Conservation (phyloP, 2,888 invertebrate genomes). For the Lissonota sp. region DNA sequence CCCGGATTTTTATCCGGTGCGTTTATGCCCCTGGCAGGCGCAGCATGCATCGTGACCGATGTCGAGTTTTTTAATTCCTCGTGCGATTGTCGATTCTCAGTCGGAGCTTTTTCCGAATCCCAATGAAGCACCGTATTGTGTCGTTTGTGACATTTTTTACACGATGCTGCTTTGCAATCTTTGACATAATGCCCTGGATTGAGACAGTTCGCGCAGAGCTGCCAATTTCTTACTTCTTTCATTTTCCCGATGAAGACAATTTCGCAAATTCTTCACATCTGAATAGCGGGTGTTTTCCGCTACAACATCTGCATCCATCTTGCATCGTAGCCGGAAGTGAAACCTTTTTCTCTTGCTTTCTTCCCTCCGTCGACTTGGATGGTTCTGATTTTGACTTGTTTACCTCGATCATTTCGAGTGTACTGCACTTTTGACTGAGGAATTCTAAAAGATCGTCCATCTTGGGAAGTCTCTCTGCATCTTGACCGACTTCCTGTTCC, state of each 20-base stretch:
- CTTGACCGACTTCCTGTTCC: constrained; percentile 43
- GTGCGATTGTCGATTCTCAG: not conserved
- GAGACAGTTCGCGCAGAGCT: constrained; percentile 23
- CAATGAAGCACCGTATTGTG: constrained; percentile 41
- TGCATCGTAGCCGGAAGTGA: constrained; percentile 20
- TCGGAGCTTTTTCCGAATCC: constrained; percentile 20
- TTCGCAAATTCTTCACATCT: constrained; percentile 36
- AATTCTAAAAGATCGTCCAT: constrained; percentile 33
- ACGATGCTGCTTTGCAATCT: constrained; percentile 36
- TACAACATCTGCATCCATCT: constrained; percentile 19
- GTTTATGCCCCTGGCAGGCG: too few species aligned
- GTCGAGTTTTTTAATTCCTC: too few species aligned
- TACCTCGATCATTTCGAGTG: constrained; percentile 15
- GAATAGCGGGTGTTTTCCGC: constrained; percentile 18
- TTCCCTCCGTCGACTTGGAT: constrained; percentile 11
- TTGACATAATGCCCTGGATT: constrained; percentile 35
- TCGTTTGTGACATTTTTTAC: constrained; percentile 34
- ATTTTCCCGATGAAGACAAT: constrained; percentile 22
- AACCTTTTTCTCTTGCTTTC: constrained; percentile 13
- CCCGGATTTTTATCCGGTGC: too few species aligned
- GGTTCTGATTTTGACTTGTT: constrained; percentile 21
- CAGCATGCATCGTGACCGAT: too few species aligned
- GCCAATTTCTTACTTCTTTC: constrained; percentile 14
- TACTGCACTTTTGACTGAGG: constrained; percentile 28
- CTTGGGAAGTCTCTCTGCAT: constrained; percentile 22